Percentiles rank a stretch among this genome's conserved stretches.
Evolutionary conservation across 2,888 invertebrate genomes (phyloP).

Genomic region (Andricus quercusramuli): DNA sequence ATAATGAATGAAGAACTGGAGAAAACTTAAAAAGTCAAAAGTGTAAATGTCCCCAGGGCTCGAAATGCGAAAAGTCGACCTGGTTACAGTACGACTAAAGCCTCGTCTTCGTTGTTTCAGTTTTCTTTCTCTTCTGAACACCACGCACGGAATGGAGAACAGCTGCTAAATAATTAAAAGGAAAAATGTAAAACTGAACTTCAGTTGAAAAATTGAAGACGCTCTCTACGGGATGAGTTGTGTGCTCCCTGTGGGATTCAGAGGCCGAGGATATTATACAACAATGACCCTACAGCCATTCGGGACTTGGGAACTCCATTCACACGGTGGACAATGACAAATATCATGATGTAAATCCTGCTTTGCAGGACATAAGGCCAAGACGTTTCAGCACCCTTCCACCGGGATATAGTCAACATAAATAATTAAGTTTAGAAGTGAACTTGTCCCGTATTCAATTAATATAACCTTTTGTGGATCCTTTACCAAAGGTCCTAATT

Average conservation of each 20-base stretch:
- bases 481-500: neutral
- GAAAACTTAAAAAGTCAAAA: slow-evolving; percentile 1
- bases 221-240: slow-evolving; percentile 49
- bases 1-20: slow-evolving; percentile 11
- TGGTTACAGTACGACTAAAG: neutral
- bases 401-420: slow-evolving; percentile 52
- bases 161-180: slow-evolving; percentile 54
- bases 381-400: slow-evolving; percentile 53
- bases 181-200: slow-evolving; percentile 59
- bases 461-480: neutral
- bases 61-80: slow-evolving; percentile 3
- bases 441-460: slow-evolving; percentile 44
- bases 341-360: slow-evolving; percentile 60
- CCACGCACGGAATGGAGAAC: slow-evolving; percentile 43
- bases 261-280: slow-evolving; percentile 45
- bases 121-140: neutral
- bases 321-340: slow-evolving; percentile 58
- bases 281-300: slow-evolving; percentile 51
- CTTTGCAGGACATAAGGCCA: slow-evolving; percentile 53
- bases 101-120: neutral
- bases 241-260: slow-evolving; percentile 46
- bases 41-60: slow-evolving; percentile 19
- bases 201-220: slow-evolving; percentile 54
- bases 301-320: slow-evolving; percentile 51
- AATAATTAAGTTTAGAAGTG: slow-evolving; percentile 56